Percentiles rank a stretch among this genome's conserved stretches.
Conservation (phyloP, 2,113 vertebrate genomes). For the Syngnathus floridae region DNA sequence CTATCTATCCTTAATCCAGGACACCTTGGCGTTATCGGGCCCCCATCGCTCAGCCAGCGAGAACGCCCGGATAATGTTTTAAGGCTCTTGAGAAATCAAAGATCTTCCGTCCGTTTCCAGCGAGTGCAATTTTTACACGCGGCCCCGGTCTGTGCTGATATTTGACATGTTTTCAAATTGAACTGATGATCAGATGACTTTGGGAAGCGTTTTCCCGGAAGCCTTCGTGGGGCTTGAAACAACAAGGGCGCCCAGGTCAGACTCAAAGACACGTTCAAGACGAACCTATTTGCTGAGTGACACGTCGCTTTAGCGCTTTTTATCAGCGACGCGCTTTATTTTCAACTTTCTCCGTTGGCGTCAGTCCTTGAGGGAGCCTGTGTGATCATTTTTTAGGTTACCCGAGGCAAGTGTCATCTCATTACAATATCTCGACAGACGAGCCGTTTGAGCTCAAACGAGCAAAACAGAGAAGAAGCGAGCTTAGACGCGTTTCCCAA, state of each 20-base stretch:
- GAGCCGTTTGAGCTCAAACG: background rate
- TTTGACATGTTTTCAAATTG: conserved; percentile 16
- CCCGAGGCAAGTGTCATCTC: conserved; percentile 10
- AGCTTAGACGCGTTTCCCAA: background rate
- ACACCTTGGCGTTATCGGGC: conserved; percentile 56
- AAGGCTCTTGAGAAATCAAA: conserved; percentile 45
- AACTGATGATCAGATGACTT: conserved; percentile 18
- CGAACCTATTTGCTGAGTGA: conserved; percentile 50
- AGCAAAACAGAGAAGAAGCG: background rate
- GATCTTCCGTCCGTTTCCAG: conserved; percentile 12
- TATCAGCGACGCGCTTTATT: conserved; percentile 43
- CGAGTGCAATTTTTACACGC: conserved; percentile 1
- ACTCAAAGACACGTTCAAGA: conserved; percentile 49
- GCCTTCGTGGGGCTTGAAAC: conserved; percentile 29
- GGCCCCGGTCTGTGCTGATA: background rate
- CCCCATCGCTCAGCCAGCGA: conserved; percentile 37
- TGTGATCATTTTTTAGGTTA: conserved; percentile 22
- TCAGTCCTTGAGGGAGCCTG: conserved; percentile 18
- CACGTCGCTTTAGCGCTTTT: conserved; percentile 49
- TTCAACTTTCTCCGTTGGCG: conserved; percentile 37
- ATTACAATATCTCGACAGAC: background rate
- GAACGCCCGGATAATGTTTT: conserved; percentile 40
- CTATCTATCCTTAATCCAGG: conserved; percentile 56
- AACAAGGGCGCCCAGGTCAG: conserved; percentile 40
- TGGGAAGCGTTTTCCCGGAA: conserved; percentile 12